Evolutionary conservation across 2,888 invertebrate species (phyloP).

Genomic region (Ceratothoa steindachneri): DNA sequence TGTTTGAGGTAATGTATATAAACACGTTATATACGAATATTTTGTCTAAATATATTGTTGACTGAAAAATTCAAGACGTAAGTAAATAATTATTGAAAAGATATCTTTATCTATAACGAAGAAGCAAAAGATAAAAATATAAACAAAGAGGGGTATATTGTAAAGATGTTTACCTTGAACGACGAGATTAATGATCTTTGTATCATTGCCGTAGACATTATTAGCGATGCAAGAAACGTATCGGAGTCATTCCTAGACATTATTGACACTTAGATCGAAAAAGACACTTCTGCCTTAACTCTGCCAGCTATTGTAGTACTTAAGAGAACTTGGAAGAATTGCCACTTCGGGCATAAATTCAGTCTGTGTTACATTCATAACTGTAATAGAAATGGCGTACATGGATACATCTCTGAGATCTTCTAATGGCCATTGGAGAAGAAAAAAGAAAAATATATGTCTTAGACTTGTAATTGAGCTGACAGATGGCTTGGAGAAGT

Average conservation of each 20-base stretch:
- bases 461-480: neutral
- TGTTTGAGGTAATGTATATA: too few species aligned
- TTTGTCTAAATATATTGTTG: too few species aligned
- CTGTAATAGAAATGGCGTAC: neutral
- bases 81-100: too few species aligned
- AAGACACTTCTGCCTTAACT: constrained; percentile 12
- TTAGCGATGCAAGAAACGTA: constrained; percentile 31
- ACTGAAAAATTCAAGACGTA: too few species aligned
- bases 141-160: too few species aligned
- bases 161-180: constrained; percentile 30
- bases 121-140: neutral
- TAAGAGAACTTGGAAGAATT: neutral
- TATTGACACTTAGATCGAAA: constrained; percentile 23
- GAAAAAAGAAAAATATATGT: neutral
- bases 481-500: neutral
- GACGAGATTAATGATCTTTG: constrained; percentile 30
- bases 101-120: too few species aligned
- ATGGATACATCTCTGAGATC: neutral
- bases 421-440: neutral
- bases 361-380: neutral
- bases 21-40: too few species aligned
- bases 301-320: neutral
- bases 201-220: constrained; percentile 40
- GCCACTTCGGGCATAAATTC: neutral
- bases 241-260: constrained; percentile 26